These are phyloP conservation scores for Macrochelys suwanniensis DNA, from an alignment of 2,797 vertebrate species.

Conservation along the genomic window DNA sequence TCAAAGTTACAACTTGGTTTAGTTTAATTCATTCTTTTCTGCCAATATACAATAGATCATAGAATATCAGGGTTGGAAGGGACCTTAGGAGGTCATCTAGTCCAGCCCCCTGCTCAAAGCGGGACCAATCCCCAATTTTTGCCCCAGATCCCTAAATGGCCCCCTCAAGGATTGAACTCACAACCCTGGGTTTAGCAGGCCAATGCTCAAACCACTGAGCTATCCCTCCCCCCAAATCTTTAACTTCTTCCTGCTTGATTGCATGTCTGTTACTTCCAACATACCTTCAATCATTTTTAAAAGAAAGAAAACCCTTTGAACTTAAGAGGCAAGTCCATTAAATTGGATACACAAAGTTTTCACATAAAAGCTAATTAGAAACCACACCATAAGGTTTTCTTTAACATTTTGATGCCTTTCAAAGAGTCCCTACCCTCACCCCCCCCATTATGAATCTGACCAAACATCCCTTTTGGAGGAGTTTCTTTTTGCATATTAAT, in stretches of 20 bases:
- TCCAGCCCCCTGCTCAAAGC: too few species aligned
- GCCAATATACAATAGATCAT: background rate
- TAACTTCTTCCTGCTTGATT: background rate
- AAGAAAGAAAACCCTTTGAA: background rate
- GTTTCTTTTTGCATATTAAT: background rate
- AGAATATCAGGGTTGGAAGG: too few species aligned
- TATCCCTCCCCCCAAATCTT: too few species aligned
- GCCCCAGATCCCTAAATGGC: too few species aligned
- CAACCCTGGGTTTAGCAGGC: too few species aligned
- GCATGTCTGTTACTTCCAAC: background rate
- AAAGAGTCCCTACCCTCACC: background rate
- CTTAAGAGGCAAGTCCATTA: background rate
- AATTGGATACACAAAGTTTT: background rate
- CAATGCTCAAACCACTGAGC: too few species aligned
- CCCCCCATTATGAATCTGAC: background rate
- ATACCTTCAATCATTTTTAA: background rate
- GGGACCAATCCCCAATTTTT: too few species aligned
- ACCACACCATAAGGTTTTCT: background rate
- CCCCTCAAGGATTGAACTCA: too few species aligned
- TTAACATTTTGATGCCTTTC: background rate
- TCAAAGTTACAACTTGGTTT: background rate
- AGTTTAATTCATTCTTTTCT: background rate
- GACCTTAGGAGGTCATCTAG: too few species aligned
- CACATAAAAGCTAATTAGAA: background rate
- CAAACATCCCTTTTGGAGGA: background rate